Evolutionary conservation across 2,113 vertebrate genomes (phyloP).

Genomic region (Plectropomus leopardus): DNA sequence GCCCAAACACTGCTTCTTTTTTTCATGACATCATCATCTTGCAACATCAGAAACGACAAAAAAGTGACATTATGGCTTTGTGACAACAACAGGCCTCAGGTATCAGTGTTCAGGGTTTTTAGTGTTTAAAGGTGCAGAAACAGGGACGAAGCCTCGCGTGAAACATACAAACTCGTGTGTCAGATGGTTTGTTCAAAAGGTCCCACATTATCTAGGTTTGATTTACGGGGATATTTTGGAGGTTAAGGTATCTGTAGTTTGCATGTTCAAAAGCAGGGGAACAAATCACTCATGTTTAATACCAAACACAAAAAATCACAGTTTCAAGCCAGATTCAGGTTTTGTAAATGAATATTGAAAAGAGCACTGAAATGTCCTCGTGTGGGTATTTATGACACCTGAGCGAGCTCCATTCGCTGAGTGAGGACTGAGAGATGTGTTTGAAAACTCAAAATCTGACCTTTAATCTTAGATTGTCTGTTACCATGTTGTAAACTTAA

Average conservation of each 20-base stretch:
- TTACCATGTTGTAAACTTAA: background rate
- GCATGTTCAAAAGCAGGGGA: background rate
- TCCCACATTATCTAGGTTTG: background rate
- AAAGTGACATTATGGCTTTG: slow-evolving; percentile 61
- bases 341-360: background rate
- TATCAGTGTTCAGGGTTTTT: slow-evolving; percentile 10
- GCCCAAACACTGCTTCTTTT: slow-evolving; percentile 6
- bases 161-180: background rate
- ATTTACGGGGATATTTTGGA: background rate
- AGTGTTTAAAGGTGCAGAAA: slow-evolving; percentile 55
- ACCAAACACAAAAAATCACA: too few relatives aligned
- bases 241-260: background rate
- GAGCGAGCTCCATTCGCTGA: background rate
- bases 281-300: too few relatives aligned
- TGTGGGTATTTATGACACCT: background rate
- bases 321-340: too few relatives aligned
- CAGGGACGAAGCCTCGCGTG: background rate
- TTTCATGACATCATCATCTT: slow-evolving; percentile 40
- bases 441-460: background rate
- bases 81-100: slow-evolving; percentile 21
- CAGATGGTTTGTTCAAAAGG: background rate
- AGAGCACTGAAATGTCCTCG: background rate
- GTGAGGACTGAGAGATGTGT: background rate
- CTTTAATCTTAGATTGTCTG: background rate
- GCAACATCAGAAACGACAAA: slow-evolving; percentile 28